Evolutionary conservation across 2,888 invertebrate genomes (phyloP), one percentile per base, ranked within the genome.

Genomic region (Drosophila paranaensis): DNA sequence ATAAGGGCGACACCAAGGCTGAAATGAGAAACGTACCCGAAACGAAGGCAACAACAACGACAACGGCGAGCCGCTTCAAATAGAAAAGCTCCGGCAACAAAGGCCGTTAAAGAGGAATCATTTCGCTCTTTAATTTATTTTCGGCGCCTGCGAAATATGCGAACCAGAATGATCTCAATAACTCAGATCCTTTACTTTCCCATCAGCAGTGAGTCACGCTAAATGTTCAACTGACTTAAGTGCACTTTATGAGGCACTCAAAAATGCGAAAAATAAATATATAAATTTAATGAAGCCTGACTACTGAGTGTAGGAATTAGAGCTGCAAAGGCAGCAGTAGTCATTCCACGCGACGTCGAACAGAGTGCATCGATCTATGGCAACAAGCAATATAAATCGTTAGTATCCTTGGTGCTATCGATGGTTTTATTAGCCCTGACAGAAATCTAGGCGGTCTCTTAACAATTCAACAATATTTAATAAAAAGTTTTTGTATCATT

Each of bases 91-190:
- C 35, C 46, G 55, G 48, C 64, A 75, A 81, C 73, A 76, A 77
- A 80, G 72, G 70, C 71, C 60, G 55, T 66, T 46, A 76, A 72
- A 69, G 73, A 74, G 78, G 78, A 76, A 86, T 79, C 79, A 82
- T 82, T 84, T 75, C 66, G 66, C 74, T 72, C 76, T 77, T 85
- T 82, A 82, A 86, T 82, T 84, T 82, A 84, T 85, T 79, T 79
- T 80, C 60, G 75, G 69, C 76, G 85, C 78, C 77, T 80, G 58
- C 69, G 71, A 77, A 77, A 80, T 82, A 71, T 62, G 60, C 46
- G 58, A 71, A 72, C 72, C 58, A 66, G 71, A 73, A 67, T 58
- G 33, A 64, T 68, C 77, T 48, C 61, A 76, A 68, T 50, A 58
- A 61, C 33, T 42, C 20, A 30, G 27, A 30, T 65, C 9, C 8